A percentile compares a stretch with the other conserved stretches of the same genome.
These are phyloP conservation scores for Pristionchus arcanus DNA, from an alignment of 2,888 invertebrate species.

Conservation along the genomic window DNA sequence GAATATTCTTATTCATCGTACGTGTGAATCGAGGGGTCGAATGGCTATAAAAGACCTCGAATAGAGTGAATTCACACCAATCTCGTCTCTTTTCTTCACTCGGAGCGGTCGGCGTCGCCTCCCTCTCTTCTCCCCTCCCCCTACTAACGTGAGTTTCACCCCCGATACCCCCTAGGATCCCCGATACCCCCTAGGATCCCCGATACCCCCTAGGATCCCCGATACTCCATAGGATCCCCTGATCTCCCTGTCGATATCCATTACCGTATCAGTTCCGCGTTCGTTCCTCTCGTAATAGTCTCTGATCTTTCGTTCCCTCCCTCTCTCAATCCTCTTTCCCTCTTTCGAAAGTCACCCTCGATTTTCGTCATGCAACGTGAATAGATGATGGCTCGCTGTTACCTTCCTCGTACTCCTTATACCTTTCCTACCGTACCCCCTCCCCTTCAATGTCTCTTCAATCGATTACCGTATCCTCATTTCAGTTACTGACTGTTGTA, in stretches of 20 bases:
- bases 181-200: background rate
- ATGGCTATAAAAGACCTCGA: background rate
- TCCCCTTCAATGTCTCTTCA: background rate
- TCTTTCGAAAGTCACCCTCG: slow-evolving; percentile 9
- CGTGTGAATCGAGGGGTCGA: background rate
- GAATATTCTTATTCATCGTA: background rate
- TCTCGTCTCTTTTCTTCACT: background rate
- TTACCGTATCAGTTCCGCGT: slow-evolving; percentile 19
- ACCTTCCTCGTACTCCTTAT: background rate
- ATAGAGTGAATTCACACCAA: background rate
- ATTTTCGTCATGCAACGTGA: slow-evolving; percentile 29
- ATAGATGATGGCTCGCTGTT: background rate
- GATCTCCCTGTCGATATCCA: background rate
- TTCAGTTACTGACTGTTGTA: slow-evolving; percentile 1
- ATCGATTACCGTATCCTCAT: background rate
- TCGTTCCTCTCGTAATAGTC: slow-evolving; percentile 16
- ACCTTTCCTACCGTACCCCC: background rate
- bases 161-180: background rate
- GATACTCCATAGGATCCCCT: background rate
- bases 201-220: background rate
- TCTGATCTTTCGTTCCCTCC: background rate
- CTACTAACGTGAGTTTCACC: background rate
- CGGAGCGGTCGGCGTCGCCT: slow-evolving; percentile 7
- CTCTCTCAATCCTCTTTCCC: background rate
- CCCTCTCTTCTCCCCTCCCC: background rate